Percentiles rank a stretch among this genome's conserved stretches.
Evolutionary conservation across 2,113 vertebrate species (phyloP).

Genomic region (Podarcis raffonei): DNA sequence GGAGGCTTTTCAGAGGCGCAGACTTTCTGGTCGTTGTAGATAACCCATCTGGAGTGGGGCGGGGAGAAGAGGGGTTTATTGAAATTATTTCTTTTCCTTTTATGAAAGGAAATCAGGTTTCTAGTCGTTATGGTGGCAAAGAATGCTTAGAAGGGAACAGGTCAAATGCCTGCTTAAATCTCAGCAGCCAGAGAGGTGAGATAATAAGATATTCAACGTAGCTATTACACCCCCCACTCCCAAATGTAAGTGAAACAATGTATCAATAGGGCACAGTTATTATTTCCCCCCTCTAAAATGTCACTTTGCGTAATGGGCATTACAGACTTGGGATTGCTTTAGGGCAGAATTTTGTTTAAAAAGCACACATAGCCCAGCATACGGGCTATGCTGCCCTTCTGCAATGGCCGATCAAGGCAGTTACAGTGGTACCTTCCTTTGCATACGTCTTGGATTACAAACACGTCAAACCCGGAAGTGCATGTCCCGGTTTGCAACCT

Average conservation of each 20-base stretch:
- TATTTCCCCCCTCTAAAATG: background rate
- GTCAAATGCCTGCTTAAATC: background rate
- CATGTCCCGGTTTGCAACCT: too few species aligned
- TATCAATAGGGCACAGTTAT: too few species aligned
- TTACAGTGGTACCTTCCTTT: too few species aligned
- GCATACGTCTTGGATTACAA: too few species aligned
- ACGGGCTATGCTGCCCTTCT: too few species aligned
- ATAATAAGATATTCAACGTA: background rate
- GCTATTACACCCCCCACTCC: background rate
- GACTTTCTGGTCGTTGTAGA: conserved; percentile 99
- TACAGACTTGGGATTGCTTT: background rate
- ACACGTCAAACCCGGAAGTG: too few species aligned
- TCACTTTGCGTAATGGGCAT: background rate
- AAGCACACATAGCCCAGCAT: background rate
- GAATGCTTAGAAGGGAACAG: background rate
- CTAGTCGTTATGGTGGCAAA: background rate
- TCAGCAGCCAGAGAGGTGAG: background rate
- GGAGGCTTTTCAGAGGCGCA: conserved; percentile 98
- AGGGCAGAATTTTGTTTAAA: background rate
- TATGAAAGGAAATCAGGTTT: background rate
- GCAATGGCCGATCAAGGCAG: background rate
- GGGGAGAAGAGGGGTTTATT: background rate
- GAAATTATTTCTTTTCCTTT: background rate
- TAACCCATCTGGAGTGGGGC: conserved; percentile 87
- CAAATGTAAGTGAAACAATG: background rate